phyloP scores from a whole-genome alignment of 2,888 invertebrate species.

The Criorhina ranunculi region DNA sequence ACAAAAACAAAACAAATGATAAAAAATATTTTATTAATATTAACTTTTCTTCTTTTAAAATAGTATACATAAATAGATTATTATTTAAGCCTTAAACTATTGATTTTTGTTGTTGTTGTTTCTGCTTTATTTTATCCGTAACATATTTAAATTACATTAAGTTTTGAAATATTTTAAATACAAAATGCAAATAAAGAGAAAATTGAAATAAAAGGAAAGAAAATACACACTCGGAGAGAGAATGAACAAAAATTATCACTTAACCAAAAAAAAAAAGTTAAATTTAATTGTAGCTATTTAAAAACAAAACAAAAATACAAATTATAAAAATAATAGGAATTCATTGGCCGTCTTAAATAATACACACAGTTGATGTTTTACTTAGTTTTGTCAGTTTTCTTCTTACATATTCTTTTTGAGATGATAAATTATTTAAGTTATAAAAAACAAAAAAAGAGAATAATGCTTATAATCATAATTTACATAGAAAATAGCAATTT shows the following conservation, averaged over 20 bases:
- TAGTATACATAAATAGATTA: conserved; percentile 62
- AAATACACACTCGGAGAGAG: background rate
- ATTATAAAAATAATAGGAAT: conserved; percentile 82
- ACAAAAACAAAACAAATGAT: conserved; percentile 36
- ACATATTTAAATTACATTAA: conserved; percentile 43
- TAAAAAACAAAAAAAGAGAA: conserved; percentile 21
- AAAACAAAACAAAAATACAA: conserved; percentile 37
- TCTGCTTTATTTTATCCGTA: conserved; percentile 13
- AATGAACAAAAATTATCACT: conserved; percentile 22
- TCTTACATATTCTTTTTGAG: conserved; percentile 10
- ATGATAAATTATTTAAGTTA: conserved; percentile 53
- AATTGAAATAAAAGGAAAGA: conserved; percentile 30
- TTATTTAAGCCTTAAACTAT: conserved; percentile 54
- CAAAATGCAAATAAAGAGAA: conserved; percentile 62
- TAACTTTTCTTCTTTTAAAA: conserved; percentile 24
- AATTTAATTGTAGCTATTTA: conserved; percentile 33
- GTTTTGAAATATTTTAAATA: conserved; percentile 67
- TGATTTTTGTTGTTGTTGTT: conserved; percentile 16
- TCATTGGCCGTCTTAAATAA: conserved; percentile 81
- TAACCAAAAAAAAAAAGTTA: conserved; percentile 35
- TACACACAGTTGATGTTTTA: conserved; percentile 59
- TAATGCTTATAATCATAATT: conserved; percentile 36
- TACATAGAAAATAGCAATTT: conserved; percentile 9
- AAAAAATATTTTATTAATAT: conserved; percentile 58
- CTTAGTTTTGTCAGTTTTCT: conserved; percentile 30